Base-by-base conservation (phyloP, 2,888 invertebrate genomes). In the Synergus japonicus region DNA sequence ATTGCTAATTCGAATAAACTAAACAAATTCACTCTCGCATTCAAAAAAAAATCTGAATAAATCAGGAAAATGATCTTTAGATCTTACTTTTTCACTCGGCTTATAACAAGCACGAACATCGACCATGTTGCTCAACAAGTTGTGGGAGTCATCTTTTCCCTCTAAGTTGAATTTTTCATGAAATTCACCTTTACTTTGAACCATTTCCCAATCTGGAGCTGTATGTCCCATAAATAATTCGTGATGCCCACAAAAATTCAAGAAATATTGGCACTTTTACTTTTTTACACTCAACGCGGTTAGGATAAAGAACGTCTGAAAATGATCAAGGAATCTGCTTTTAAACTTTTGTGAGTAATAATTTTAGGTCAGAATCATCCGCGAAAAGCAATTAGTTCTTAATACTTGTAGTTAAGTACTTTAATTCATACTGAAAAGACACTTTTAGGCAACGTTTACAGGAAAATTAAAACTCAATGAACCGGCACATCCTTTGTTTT, bases 61-160 rank as follows among this genome's bases (percentile, higher is more conserved):
- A 60, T 29, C 10, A 41, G 10, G 13, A 2, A 46, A 18, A 66
- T 22, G 49, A 41, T 73, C 22, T 22, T 22, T 22, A 22, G 22
- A 22, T 22, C 92, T 91, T 88, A 92, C 92, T 90, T 91, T 91
- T 86, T 92, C 92, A 83, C 88, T 90, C 76, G 92, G 92, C 80
- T 92, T 92, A 88, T 91, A 92, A 87, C 92, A 92, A 67, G 91
- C 92, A 85, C 92, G 89, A 80, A 91, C 91, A 88, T 92, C 92
- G 85, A 92, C 90, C 89, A 90, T 91, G 87, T 89, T 91, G 87
- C 89, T 91, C 88, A 91, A 87, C 84, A 91, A 87, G 85, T 87
- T 87, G 83, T 89, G 89, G 83, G 88, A 87, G 83, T 90, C 88
- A 82, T 86, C 88, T 83, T 87, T 85, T 76, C 78, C 76, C 78